These are phyloP conservation scores for Orthosia gracilis DNA, from an alignment of 2,888 invertebrate species.

Conservation along the genomic window DNA sequence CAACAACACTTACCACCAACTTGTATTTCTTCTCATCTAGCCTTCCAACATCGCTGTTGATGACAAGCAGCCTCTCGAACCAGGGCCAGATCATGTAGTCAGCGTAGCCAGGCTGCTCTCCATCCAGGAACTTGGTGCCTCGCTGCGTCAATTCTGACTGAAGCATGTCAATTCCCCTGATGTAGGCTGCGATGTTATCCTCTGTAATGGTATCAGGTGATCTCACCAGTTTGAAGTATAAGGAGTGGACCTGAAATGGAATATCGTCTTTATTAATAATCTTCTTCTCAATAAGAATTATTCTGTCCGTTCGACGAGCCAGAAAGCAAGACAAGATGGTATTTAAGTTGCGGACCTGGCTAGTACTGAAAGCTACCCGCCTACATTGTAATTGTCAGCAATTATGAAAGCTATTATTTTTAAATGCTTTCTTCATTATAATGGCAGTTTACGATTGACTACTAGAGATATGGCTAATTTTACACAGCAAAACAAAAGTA, in stretches of 20 bases:
- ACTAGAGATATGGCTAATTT: too few species aligned
- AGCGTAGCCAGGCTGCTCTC: constrained; percentile 93
- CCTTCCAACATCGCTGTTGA: constrained; percentile 86
- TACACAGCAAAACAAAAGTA: too few species aligned
- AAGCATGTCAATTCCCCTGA: constrained; percentile 90
- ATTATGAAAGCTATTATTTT: background rate
- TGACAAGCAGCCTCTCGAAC: constrained; percentile 92
- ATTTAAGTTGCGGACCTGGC: too few species aligned
- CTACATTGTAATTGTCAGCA: background rate
- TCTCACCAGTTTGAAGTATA: constrained; percentile 74
- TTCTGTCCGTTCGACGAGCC: too few species aligned
- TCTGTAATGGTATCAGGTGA: constrained; percentile 76
- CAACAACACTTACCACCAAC: constrained; percentile 75
- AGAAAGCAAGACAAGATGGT: too few species aligned
- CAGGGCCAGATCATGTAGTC: constrained; percentile 97
- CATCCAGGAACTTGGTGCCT: constrained; percentile 92
- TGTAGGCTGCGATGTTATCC: constrained; percentile 71
- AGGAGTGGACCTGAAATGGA: constrained; percentile 74
- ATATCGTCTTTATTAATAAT: background rate
- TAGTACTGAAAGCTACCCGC: too few species aligned
- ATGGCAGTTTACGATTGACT: too few species aligned
- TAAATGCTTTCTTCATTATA: background rate
- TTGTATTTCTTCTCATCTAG: constrained; percentile 91
- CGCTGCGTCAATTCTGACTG: constrained; percentile 92
- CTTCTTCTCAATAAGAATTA: background rate